A percentile compares a stretch with the other conserved stretches of the same genome.
Conservation (phyloP, 2,113 vertebrate genomes). For the Pituophis catenifer region DNA sequence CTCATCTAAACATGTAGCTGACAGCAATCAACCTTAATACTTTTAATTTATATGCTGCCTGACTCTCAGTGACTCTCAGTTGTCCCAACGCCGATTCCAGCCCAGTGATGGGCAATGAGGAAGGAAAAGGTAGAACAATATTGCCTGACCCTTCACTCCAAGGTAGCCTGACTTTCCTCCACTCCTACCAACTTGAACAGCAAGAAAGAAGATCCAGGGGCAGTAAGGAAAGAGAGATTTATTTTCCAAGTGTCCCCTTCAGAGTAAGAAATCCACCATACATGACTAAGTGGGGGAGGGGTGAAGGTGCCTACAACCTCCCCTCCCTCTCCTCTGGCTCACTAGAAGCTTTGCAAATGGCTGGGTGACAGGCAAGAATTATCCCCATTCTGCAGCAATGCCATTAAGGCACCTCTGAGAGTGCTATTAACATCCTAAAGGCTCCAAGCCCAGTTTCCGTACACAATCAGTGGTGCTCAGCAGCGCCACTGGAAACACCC, state of each 20-base stretch:
- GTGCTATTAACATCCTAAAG: constrained; percentile 77
- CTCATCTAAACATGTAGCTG: not conserved
- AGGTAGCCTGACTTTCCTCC: not conserved
- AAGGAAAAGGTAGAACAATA: not conserved
- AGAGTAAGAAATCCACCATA: not conserved
- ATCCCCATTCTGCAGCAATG: constrained; percentile 62
- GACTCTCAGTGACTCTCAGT: not conserved
- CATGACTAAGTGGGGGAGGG: not conserved
- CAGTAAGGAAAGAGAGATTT: not conserved
- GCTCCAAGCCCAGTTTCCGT: constrained; percentile 62
- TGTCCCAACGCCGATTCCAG: not conserved
- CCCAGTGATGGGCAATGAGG: not conserved
- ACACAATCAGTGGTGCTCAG: constrained; percentile 58
- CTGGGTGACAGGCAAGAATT: not conserved
- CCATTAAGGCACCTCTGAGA: constrained; percentile 71
- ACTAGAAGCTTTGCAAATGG: constrained; percentile 2
- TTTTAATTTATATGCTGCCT: not conserved
- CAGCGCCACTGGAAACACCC: constrained; percentile 84
- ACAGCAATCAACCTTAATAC: not conserved
- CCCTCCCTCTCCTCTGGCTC: constrained; percentile 56
- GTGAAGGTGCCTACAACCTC: not conserved
- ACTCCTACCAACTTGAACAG: not conserved
- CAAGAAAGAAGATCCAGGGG: not conserved
- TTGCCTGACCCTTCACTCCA: not conserved
- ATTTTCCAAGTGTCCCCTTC: not conserved